These are phyloP conservation scores for Chalcosyrphus nemorum DNA, from an alignment of 2,888 invertebrate species.

Conservation along the genomic window DNA sequence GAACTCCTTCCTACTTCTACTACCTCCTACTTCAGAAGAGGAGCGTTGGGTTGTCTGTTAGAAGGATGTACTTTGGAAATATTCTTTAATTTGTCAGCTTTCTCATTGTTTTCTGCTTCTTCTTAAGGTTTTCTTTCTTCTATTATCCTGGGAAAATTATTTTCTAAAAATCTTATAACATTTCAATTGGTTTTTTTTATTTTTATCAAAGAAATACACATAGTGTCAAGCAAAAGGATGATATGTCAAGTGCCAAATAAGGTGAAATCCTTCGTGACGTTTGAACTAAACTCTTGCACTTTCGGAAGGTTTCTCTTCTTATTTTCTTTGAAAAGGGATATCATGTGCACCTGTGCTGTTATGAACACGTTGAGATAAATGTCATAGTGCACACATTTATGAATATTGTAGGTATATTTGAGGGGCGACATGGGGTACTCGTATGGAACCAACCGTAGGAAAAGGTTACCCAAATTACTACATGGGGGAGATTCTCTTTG, in stretches of 20 bases:
- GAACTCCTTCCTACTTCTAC: background rate
- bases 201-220: background rate
- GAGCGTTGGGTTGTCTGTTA: background rate
- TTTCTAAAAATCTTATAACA: background rate
- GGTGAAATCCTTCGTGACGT: background rate
- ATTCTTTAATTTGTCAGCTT: slow-evolving; percentile 32
- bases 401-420: background rate
- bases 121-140: background rate
- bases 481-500: no score
- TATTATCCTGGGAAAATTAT: background rate
- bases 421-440: background rate
- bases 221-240: background rate
- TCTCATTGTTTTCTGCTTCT: background rate
- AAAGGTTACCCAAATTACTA: no score
- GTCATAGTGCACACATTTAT: background rate
- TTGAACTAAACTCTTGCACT: background rate
- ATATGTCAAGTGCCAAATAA: background rate
- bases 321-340: background rate
- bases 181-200: background rate
- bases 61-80: background rate
- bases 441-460: no score
- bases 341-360: slow-evolving; percentile 2
- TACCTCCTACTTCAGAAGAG: background rate
- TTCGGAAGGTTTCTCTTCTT: background rate
- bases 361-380: slow-evolving; percentile 3